Evolutionary conservation across 2,888 invertebrate genomes (phyloP).

Genomic region (Nomada ferruginata): DNA sequence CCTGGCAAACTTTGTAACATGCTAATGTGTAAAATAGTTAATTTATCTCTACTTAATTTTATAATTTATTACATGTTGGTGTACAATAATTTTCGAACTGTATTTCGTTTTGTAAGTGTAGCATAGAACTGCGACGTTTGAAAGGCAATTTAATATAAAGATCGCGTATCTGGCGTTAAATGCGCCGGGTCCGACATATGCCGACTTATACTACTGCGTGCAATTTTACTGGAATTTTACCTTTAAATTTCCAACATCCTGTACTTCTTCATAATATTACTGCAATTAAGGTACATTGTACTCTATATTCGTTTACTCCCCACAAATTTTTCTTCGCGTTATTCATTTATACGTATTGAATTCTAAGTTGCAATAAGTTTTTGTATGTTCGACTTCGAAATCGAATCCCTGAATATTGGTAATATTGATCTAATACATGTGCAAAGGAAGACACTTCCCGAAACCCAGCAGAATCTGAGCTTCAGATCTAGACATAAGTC

Average conservation of each 20-base stretch:
- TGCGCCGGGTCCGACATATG: constrained; percentile 14
- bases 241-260: background rate
- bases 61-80: no score
- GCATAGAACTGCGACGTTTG: background rate
- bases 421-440: constrained; percentile 11
- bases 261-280: background rate
- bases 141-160: background rate
- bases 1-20: no score
- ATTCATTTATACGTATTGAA: no score
- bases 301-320: background rate
- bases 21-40: no score
- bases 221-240: background rate
- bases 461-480: constrained; percentile 1
- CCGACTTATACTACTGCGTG: constrained; percentile 19
- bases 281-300: background rate
- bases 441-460: constrained; percentile 5
- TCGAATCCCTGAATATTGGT: background rate
- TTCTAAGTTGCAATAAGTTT: background rate
- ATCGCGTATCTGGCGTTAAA: background rate
- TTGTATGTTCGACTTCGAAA: background rate
- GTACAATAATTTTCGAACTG: no score
- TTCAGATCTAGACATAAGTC: background rate
- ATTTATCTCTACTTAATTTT: no score
- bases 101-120: no score
- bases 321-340: background rate